Evolutionary conservation across 2,888 invertebrate genomes (phyloP).

Genomic region (Galerucella calmariensis): DNA sequence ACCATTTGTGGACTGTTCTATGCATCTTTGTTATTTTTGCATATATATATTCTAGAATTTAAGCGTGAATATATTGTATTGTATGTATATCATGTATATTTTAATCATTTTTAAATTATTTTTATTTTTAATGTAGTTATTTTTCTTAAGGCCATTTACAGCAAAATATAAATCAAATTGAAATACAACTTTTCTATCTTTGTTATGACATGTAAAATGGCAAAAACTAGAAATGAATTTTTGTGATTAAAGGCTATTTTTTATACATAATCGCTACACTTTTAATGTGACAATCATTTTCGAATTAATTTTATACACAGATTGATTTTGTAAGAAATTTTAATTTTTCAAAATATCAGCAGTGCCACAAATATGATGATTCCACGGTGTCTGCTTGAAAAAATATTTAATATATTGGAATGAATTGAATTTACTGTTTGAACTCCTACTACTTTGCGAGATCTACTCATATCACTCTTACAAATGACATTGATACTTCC

Average conservation of each 20-base stretch:
- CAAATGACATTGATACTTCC: too few species aligned
- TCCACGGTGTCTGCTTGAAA: too few species aligned
- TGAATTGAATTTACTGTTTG: too few species aligned
- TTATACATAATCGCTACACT: conserved; percentile 31
- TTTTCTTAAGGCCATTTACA: conserved; percentile 46
- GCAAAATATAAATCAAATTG: conserved; percentile 53
- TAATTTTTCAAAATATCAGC: neutral
- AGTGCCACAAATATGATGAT: neutral
- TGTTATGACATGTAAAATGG: conserved; percentile 46
- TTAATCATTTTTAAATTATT: conserved; percentile 64
- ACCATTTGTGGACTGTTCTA: conserved; percentile 34
- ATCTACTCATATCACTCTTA: too few species aligned
- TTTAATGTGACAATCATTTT: conserved; percentile 32
- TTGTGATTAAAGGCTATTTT: conserved; percentile 31
- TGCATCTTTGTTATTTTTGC: conserved; percentile 65
- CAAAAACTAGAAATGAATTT: conserved; percentile 42
- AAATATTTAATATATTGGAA: too few species aligned
- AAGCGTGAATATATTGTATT: conserved; percentile 59
- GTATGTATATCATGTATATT: conserved; percentile 64
- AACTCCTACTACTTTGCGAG: too few species aligned
- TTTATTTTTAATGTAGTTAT: conserved; percentile 45
- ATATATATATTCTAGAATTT: conserved; percentile 57
- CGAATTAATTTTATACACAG: neutral
- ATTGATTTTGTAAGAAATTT: neutral
- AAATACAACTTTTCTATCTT: conserved; percentile 55